Base-by-base conservation (phyloP, 1,140 invertebrate species). In the Cotesia typhae region DNA sequence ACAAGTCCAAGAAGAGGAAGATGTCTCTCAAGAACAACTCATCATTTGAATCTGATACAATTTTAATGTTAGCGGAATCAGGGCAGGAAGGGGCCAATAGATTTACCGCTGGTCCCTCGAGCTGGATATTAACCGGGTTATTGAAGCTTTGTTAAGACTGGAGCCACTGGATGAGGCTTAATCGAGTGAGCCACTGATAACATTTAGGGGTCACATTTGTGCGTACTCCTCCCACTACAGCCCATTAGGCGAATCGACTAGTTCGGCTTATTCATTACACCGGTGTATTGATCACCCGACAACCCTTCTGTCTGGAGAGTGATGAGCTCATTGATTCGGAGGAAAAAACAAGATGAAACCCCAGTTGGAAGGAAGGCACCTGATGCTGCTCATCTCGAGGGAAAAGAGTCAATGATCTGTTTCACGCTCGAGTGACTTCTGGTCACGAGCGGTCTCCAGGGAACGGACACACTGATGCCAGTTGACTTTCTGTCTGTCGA, bases 131-230 rank as follows among this genome's bases (percentile, higher is more conserved):
- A 72, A 75, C 73, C 14, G 41, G 51, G 14, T 63, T 69, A 73
- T 79, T 72, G 72, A 67, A 20, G 72, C 59, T 79, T 78, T 74
- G 77, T 74, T 70, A 57, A 9, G 10, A 47, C 4, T 10, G 67
- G 65, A 61, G 73, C 67, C 57, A 69, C 75, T 51, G 67, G 76
- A 74, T 73, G 73, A 77, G 69, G 68, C 57, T 80, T 80, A 76
- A 81, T 80, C 79, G 73, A 78, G 68, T 74, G 77, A 68, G 73
- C 72, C 41, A 63, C 67, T 41, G 78, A 80, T 80, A 82, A 79
- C 74, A 63, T 76, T 77, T 75, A 77, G 47, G 72, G 59, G 70
- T 68, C 36, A 60, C 35, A 69, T 71, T 75, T 65, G 55, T 57
- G 65, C 53, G 67, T 64, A 28, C 28, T 28, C 28, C 28, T 28